Base-by-base conservation (phyloP, 2,113 vertebrate genomes). In the Telmatochromis brichardi region DNA sequence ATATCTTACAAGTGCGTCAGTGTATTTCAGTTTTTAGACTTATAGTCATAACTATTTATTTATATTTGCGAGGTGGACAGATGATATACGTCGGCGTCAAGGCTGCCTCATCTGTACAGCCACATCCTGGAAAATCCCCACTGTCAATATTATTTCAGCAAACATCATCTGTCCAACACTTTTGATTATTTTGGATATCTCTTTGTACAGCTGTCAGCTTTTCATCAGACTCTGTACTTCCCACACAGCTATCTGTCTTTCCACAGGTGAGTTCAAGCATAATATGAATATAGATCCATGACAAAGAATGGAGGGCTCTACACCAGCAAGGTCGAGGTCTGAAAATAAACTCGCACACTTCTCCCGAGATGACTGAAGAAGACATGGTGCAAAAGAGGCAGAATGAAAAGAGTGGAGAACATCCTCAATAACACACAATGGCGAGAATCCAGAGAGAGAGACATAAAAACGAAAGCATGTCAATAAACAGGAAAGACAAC, bases 111-210 rank as follows among this genome's bases (percentile, higher is more conserved):
- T 51, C 51, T 58, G n/a, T 23, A 54, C 19, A 82, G 40, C 13
- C 87, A 91, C 65, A 86, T 92, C 87, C 89, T 84, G 89, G 73
- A 90, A 83, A 89, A 80, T 37, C 15, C 6, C 14, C 35, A 60
- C 9, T 82, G 92, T 95, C 93, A 95, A 94, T 94, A 94, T 95
- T 94, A 91, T 85, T 51, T 88, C 31, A 91, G 88, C 86, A 94
- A 96, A 93, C 89, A 90, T 54, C 84, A 86, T 82, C 51, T 90
- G 83, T 89, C 42, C 15, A 40, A 21, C 84, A 80, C 53, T 40
- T 68, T 26, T 42, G 54, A 90, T 80, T 58, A 17, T 21, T 33
- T 81, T 45, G 17, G 78, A 85, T 84, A 54, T 50, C 80, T 86
- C 89, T 86, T 83, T 89, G 45, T 76, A 82, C 82, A 86, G 35